phyloP scores from a whole-genome alignment of 1,140 invertebrate genomes.

The Sesamia nonagrioides region DNA sequence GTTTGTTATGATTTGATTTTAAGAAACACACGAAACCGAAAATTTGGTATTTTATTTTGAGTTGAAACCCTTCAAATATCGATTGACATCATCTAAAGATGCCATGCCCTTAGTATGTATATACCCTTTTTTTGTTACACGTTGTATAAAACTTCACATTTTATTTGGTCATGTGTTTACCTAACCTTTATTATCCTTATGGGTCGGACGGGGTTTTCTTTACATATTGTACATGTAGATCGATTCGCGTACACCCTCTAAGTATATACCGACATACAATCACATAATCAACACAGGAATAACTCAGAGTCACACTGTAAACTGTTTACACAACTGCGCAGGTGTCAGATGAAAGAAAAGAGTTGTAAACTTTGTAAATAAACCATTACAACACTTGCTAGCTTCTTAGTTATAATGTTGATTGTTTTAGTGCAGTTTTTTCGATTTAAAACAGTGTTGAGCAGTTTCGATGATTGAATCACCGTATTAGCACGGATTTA shows the following conservation, averaged over 20 bases:
- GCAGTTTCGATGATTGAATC: slow-evolving; percentile 1
- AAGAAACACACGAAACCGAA: too few relatives aligned
- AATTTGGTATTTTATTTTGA: too few relatives aligned
- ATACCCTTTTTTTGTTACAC: too few relatives aligned
- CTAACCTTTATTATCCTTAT: too few relatives aligned
- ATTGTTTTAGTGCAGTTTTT: not conserved
- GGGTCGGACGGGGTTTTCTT: too few relatives aligned
- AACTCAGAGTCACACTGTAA: not conserved
- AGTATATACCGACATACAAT: not conserved
- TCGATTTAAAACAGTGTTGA: not conserved
- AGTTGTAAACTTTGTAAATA: slow-evolving; percentile 22
- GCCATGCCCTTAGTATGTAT: too few relatives aligned
- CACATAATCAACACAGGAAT: not conserved
- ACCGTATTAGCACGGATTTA: not conserved
- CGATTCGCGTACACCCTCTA: not conserved
- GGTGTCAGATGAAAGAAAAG: slow-evolving; percentile 33
- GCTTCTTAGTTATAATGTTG: not conserved
- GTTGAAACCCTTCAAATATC: too few relatives aligned
- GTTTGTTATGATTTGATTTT: too few relatives aligned
- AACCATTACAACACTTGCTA: slow-evolving; percentile 39
- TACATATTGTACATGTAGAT: too few relatives aligned
- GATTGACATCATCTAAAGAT: too few relatives aligned
- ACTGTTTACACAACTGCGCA: slow-evolving; percentile 8
- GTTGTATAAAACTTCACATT: too few relatives aligned
- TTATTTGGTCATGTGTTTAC: too few relatives aligned